Base-by-base conservation (phyloP, 2,888 invertebrate species). In the Polymixis flavicincta region DNA sequence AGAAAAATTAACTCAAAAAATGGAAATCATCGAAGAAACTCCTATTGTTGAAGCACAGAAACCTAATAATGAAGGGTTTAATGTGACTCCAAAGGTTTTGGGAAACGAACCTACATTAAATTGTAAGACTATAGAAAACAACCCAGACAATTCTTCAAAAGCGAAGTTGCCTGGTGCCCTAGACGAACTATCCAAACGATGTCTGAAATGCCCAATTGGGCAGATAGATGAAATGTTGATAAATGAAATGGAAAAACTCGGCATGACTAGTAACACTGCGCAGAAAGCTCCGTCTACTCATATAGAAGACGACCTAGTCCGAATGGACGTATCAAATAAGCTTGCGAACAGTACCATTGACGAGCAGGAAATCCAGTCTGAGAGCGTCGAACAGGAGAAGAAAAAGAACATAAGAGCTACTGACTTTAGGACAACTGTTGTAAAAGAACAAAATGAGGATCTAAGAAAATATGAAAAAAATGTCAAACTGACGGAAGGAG, bases 11-110 rank as follows among this genome's bases (percentile, higher is more conserved):
- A 74, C 76, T 28, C 94, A 95, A 75, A 94, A 92, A 82, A 42
- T 93, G 3, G 94, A 95, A 86, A 73, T 78, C 2, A 87, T 94
- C 22, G 87, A 92, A 0, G 94, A 95, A 82, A 87, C 88, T 1
- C 89, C 92, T 6, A 25, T 92, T 32, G 91, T 92, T 45, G 93
- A 92, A 87, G 89, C 91, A 32, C 85, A 88, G 1, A 86, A 82
- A 22, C 69, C 85, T 42, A 86, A 88, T 72, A 32, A 88, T 6
- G 92, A 92, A 76, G 92, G 90, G 11, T 90, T 92, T 25, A 92
- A 91, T 79, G 60, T 76, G 0, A 61, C 79, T 32, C 91, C 92
- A 0, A 92, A 80, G 80, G 85, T 92, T 6, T 84, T 94, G 73
- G 90, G 80, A 54, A 59, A 71, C 7, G 25, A 74, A 54, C 22